Conservation (phyloP, 2,888 invertebrate genomes). For the Drosophila ezoana region DNA sequence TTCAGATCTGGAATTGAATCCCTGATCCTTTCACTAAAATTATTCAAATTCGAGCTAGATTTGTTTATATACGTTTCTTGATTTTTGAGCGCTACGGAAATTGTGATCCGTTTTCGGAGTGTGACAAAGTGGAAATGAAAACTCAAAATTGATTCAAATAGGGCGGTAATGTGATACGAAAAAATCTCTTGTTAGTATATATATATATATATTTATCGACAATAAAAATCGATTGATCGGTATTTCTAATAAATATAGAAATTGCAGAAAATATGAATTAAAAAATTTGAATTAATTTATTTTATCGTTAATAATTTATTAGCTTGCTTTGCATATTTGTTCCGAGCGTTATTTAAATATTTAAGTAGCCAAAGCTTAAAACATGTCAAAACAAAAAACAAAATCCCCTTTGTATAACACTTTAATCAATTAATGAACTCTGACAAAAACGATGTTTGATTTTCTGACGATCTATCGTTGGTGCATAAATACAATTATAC, state of each 20-base stretch:
- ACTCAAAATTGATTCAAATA: neutral
- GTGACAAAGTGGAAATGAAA: neutral
- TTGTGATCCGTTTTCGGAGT: neutral
- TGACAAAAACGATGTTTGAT: neutral
- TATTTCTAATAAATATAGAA: too few relatives aligned
- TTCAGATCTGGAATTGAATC: neutral
- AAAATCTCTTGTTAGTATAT: too few relatives aligned
- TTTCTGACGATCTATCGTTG: slow-evolving; percentile 2
- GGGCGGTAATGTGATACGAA: neutral
- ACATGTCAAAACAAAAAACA: neutral
- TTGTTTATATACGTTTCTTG: neutral
- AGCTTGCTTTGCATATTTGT: too few relatives aligned
- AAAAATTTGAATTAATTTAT: too few relatives aligned
- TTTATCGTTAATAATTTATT: too few relatives aligned
- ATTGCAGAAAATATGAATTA: too few relatives aligned
- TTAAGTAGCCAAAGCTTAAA: too few relatives aligned
- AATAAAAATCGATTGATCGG: too few relatives aligned
- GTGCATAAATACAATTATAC: neutral
- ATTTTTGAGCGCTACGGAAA: neutral
- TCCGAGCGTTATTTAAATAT: too few relatives aligned
- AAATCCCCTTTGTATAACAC: too few relatives aligned
- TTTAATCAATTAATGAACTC: neutral
- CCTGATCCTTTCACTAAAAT: neutral
- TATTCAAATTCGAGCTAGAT: neutral
- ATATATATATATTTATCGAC: too few relatives aligned